phyloP scores from a whole-genome alignment of 2,888 invertebrate species.

The Lathronympha strigana region DNA sequence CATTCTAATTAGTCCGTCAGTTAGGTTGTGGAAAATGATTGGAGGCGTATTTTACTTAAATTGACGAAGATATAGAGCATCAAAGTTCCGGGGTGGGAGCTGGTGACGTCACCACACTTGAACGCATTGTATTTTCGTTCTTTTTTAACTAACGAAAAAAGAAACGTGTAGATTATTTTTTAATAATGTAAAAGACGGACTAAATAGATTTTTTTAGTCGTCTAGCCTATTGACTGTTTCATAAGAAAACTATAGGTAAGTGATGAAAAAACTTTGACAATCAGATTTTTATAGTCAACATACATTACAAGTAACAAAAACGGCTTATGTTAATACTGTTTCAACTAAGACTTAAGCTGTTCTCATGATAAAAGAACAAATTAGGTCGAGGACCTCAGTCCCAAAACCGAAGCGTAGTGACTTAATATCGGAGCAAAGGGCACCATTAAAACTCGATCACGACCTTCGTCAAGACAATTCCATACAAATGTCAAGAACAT shows the following conservation, averaged over 20 bases:
- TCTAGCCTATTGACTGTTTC: neutral
- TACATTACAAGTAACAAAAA: neutral
- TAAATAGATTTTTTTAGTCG: no score
- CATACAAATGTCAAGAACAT: constrained; percentile 64
- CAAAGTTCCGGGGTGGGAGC: no score
- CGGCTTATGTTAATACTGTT: neutral
- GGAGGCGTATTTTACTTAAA: no score
- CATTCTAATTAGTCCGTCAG: no score
- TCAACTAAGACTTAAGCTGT: neutral
- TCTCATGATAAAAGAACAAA: neutral
- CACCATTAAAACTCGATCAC: constrained; percentile 58
- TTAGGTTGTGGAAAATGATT: no score
- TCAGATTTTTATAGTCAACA: neutral
- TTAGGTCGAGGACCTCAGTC: constrained; percentile 20
- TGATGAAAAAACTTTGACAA: constrained; percentile 12
- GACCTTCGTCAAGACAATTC: constrained; percentile 56
- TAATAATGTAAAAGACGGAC: no score
- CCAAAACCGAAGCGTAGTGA: constrained; percentile 17
- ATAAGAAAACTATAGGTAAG: neutral
- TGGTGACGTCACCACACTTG: no score
- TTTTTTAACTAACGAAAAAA: no score
- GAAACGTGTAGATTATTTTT: no score
- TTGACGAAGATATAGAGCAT: no score
- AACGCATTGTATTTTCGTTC: no score
- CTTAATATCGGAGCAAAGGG: constrained; percentile 41